These are phyloP conservation scores for Cotesia typhae DNA, from an alignment of 1,140 invertebrate species.

Conservation along the genomic window DNA sequence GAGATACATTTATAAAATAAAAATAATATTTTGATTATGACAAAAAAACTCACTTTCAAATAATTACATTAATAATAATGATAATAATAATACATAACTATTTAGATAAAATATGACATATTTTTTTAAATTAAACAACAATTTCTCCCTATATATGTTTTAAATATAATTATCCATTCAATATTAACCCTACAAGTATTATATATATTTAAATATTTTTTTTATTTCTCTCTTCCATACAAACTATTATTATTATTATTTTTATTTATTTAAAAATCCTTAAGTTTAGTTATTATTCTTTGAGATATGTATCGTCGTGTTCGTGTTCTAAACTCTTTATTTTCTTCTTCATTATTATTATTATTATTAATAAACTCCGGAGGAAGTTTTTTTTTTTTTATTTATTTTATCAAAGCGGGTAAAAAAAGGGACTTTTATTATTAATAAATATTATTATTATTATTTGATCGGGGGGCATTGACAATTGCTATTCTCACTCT, in stretches of 20 bases:
- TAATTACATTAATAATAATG: conserved; percentile 45
- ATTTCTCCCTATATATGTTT: conserved; percentile 41
- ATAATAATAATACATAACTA: conserved; percentile 56
- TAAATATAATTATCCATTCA: too few species aligned
- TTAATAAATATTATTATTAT: too few species aligned
- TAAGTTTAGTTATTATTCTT: conserved; percentile 66
- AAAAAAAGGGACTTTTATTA: background rate
- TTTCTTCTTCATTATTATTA: conserved; percentile 36
- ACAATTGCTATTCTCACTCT: conserved; percentile 25
- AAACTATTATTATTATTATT: conserved; percentile 42
- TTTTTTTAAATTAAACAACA: conserved; percentile 66
- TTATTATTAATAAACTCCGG: conserved; percentile 21
- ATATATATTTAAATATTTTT: conserved; percentile 54
- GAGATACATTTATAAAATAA: conserved; percentile 7
- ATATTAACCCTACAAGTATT: conserved; percentile 48
- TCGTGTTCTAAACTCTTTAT: conserved; percentile 37
- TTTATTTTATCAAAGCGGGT: conserved; percentile 6
- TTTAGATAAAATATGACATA: conserved; percentile 64
- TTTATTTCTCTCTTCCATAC: conserved; percentile 6
- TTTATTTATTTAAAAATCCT: conserved; percentile 56
- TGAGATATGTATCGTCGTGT: conserved; percentile 67
- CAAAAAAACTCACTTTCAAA: conserved; percentile 40
- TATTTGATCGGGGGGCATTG: conserved; percentile 1
- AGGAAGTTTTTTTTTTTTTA: conserved; percentile 14
- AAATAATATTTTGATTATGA: conserved; percentile 43